Evolutionary conservation across 2,797 vertebrate species (phyloP), one percentile per base, ranked within the genome.

Genomic region (Hydrophis major): DNA sequence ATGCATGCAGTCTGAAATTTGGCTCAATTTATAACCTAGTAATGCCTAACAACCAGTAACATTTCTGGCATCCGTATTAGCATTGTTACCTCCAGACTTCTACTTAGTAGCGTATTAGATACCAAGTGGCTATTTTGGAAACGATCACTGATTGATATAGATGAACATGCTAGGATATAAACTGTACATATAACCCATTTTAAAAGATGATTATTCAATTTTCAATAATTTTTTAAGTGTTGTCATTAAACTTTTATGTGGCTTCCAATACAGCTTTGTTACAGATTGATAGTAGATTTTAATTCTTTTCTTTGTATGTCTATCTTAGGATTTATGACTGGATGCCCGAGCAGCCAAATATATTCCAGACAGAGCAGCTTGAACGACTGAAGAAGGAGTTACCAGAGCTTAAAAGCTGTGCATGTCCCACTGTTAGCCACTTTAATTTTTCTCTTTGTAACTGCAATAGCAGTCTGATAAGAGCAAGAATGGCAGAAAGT

Each of bases 311-410:
- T 93, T 53, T 94, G 59, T 92, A 93, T 42, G 96, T 32, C 90
- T 93, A 91, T 95, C 93, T 86, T 94, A 99, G 99, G 96, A 99
- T 99, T 97, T 99, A 99, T 6, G 99, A 99, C 10, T 98, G 98
- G 4, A 97, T 98, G 95, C 97, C 97, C 16, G 99, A 99, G 94
- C 98, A 99, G 96, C 96, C 98, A 90, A 98, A 99, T 96, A 97
- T 99, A 96, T 99, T 99, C 98, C 98, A 99, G 95, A 98, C 99
- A 96, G 99, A 99, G 95, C 99, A 98, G 96, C 97, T 99, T 95
- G 98, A 99, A 93, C 97, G 98, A 57, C 97, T 99, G 94, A 98
- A 98, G 95, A 98, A 98, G 89, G 98, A 99, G 6, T 97, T 99
- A 87, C 98, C 99, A 0, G 98, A 99, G 92, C 90, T 98, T 20